phyloP scores from a whole-genome alignment of 1,140 invertebrate genomes.

The Protaetia brevitarsis region DNA sequence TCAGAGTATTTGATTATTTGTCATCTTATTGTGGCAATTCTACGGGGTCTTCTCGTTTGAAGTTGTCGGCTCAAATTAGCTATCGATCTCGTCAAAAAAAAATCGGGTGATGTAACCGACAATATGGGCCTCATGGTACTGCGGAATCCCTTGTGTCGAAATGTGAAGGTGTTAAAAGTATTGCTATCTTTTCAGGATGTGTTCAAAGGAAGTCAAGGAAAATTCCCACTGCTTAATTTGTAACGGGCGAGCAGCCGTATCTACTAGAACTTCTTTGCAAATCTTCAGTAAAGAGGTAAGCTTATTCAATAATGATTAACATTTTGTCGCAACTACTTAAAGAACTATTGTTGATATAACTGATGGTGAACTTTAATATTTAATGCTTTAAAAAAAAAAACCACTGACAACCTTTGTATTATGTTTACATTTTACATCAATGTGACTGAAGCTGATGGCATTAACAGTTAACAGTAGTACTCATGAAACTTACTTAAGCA shows the following conservation, averaged over 20 bases:
- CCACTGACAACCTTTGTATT: too few species aligned
- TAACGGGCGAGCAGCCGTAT: constrained; percentile 53
- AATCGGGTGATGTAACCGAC: not conserved
- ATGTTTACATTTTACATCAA: too few species aligned
- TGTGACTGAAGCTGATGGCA: too few species aligned
- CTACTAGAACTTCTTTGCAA: constrained; percentile 53
- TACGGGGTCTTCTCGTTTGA: constrained; percentile 8
- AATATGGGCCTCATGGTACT: constrained; percentile 17
- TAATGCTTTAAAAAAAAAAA: too few species aligned
- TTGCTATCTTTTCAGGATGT: constrained; percentile 30
- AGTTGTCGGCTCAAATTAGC: constrained; percentile 10
- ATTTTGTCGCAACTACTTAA: too few species aligned
- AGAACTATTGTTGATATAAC: too few species aligned
- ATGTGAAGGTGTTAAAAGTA: not conserved
- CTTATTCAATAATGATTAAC: not conserved
- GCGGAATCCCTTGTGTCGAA: not conserved
- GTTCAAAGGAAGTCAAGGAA: constrained; percentile 17
- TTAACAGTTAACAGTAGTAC: too few species aligned
- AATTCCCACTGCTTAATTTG: constrained; percentile 55
- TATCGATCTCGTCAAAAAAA: constrained; percentile 23
- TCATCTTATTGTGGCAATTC: not conserved
- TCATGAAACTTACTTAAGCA: too few species aligned
- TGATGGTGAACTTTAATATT: too few species aligned
- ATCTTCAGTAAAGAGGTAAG: constrained; percentile 52
- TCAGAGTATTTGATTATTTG: constrained; percentile 23